Evolutionary conservation across 2,113 vertebrate genomes (phyloP), one percentile per base, ranked within the genome.

Genomic region (Oceanites oceanicus): DNA sequence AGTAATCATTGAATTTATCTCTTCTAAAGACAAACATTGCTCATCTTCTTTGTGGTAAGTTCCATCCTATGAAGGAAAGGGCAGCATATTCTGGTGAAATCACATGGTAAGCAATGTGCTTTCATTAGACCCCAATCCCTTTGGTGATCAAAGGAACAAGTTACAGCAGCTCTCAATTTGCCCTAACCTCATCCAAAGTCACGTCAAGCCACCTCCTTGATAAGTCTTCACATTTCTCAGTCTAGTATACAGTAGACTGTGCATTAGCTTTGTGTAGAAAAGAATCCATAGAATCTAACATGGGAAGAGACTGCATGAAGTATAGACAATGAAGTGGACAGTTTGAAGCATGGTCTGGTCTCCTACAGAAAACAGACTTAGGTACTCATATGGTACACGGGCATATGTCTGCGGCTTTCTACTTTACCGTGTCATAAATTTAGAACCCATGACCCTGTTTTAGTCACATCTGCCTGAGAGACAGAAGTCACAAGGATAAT

Each of bases 1-100:
- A 96, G 97, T 98, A 73, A 97, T 97, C 67, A 99, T 90, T 66
- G 98, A 97, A 88, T 98, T 95, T 65, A 99, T 95, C 53, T 99
- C 97, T 45, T 98, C 97, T 75, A 98, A 97, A 77, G 98, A 97
- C 44, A 99, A 84, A 96, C 98, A 99, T 27, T 92, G 86, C 25
- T 95, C 88, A 49, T 93, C 56, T 90, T 98, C 96, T 96, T 96
- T 97, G 94, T 95, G 89, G 96, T 98, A 98, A 89, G 78, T 96
- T 94, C 97, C 97, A 61, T 94, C 95, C 99, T 99, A 58, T 52
- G 92, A 95, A 92, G 55, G 55, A 85, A 90, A 79, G 45, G 20
- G 50, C 55, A 91, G 80, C 26, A 78, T 30, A 53, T 86, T 68
- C 38, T 59, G 15, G 52, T 94, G 79, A 86, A 90, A 85, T 21